These are phyloP conservation scores for Columba guinea DNA, from an alignment of 2,797 vertebrate genomes.

Conservation along the genomic window DNA sequence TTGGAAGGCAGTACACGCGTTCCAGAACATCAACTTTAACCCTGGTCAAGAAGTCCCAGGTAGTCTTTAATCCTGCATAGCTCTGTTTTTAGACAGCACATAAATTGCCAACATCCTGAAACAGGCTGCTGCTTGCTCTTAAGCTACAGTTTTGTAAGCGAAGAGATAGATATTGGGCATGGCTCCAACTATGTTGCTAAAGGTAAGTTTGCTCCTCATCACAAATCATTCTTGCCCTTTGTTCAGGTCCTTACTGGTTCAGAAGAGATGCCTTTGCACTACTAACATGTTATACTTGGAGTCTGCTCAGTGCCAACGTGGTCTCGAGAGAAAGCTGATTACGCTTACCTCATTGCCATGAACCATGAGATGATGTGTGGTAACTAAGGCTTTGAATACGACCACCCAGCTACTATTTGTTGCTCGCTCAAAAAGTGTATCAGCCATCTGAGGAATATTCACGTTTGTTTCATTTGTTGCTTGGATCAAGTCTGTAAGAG, in stretches of 20 bases:
- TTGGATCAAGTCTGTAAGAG: slow-evolving; percentile 90
- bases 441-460: slow-evolving; percentile 97
- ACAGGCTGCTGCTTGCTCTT: neutral
- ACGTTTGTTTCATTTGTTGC: slow-evolving; percentile 96
- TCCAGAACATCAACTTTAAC: neutral
- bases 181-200: neutral
- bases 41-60: neutral
- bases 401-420: slow-evolving; percentile 99
- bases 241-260: neutral
- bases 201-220: neutral
- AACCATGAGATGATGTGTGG: slow-evolving; percentile 98
- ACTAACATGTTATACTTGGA: neutral
- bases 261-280: neutral
- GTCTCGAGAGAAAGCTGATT: neutral
- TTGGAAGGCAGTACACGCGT: neutral
- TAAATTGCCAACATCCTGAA: neutral
- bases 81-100: neutral
- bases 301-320: neutral
- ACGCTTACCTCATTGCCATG: slow-evolving; percentile 93
- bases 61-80: neutral
- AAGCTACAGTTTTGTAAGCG: fast-evolving
- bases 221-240: neutral
- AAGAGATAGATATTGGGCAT: neutral
- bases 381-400: slow-evolving; percentile 97
- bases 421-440: slow-evolving; percentile 94